Percentiles rank a stretch among this genome's conserved stretches.
phyloP scores from a whole-genome alignment of 2,888 invertebrate species.

The Harmothoe impar region DNA sequence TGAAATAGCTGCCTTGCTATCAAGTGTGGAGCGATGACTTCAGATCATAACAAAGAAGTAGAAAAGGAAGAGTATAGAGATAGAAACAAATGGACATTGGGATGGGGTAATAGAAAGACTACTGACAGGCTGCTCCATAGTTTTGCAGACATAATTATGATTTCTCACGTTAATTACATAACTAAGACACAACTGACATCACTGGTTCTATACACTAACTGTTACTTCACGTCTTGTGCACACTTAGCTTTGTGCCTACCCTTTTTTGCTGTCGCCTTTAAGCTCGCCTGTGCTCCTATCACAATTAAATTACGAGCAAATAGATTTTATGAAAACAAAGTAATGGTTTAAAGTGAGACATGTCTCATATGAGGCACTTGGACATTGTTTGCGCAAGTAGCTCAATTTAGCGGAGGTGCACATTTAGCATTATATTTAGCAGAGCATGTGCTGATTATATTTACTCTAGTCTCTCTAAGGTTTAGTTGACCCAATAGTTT shows the following conservation, averaged over 20 bases:
- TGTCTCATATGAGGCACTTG: neutral
- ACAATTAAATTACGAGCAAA: conserved; percentile 24
- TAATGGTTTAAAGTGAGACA: neutral
- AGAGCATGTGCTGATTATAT: too few relatives aligned
- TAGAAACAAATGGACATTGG: neutral
- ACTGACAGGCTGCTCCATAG: neutral
- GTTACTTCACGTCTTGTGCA: conserved; percentile 16
- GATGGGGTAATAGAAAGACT: conserved; percentile 17
- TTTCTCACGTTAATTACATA: neutral
- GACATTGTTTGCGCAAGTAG: too few relatives aligned
- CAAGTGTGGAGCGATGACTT: too few relatives aligned
- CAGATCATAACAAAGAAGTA: too few relatives aligned
- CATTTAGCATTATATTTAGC: too few relatives aligned
- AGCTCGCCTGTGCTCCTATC: conserved; percentile 60
- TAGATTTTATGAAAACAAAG: neutral
- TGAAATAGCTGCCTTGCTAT: too few relatives aligned
- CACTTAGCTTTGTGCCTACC: conserved; percentile 39
- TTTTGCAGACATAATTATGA: conserved; percentile 10
- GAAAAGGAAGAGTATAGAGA: neutral
- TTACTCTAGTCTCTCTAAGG: too few relatives aligned
- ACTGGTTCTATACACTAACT: neutral
- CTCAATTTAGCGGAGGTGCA: too few relatives aligned
- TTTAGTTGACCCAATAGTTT: too few relatives aligned
- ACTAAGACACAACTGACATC: conserved; percentile 8
- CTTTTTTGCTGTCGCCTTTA: conserved; percentile 50